Conservation (phyloP, 2,113 vertebrate genomes). For the Percopsis transmontana region DNA sequence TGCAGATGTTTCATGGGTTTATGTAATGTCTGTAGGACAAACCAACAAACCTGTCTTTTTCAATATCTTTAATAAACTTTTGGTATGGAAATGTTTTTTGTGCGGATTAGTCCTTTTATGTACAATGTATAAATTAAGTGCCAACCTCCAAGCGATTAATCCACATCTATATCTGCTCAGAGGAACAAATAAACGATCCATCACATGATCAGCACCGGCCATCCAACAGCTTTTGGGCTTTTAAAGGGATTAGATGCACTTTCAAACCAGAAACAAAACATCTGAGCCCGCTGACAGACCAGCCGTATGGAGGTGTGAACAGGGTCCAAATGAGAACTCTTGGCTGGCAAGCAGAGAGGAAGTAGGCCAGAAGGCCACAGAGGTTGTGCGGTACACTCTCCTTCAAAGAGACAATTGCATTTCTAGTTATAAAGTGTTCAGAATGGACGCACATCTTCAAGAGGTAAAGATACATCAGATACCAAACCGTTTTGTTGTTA, state of each 20-base stretch:
- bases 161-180: slow-evolving; percentile 53
- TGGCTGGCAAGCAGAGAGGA: slow-evolving; percentile 54
- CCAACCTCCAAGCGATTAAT: slow-evolving; percentile 30
- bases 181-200: slow-evolving; percentile 62
- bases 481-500: slow-evolving; percentile 5
- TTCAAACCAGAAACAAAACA: slow-evolving; percentile 79
- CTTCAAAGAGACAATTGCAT: slow-evolving; percentile 41
- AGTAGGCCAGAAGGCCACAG: slow-evolving; percentile 49
- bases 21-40: not conserved
- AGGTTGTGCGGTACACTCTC: slow-evolving; percentile 37
- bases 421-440: slow-evolving; percentile 34
- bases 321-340: slow-evolving; percentile 46
- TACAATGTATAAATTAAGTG: slow-evolving; percentile 3
- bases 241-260: slow-evolving; percentile 84
- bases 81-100: slow-evolving; percentile 24
- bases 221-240: slow-evolving; percentile 76
- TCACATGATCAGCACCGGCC: slow-evolving; percentile 79
- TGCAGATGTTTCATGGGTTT: not conserved
- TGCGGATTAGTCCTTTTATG: slow-evolving; percentile 14
- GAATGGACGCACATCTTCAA: slow-evolving; percentile 33
- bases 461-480: slow-evolving; percentile 29
- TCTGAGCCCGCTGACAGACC: slow-evolving; percentile 66
- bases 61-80: slow-evolving; percentile 8
- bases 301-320: slow-evolving; percentile 63
- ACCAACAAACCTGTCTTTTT: not conserved